Percentiles rank a stretch among this genome's conserved stretches.
These are phyloP conservation scores for Arizona elegans DNA, from an alignment of 2,113 vertebrate species.

Conservation along the genomic window DNA sequence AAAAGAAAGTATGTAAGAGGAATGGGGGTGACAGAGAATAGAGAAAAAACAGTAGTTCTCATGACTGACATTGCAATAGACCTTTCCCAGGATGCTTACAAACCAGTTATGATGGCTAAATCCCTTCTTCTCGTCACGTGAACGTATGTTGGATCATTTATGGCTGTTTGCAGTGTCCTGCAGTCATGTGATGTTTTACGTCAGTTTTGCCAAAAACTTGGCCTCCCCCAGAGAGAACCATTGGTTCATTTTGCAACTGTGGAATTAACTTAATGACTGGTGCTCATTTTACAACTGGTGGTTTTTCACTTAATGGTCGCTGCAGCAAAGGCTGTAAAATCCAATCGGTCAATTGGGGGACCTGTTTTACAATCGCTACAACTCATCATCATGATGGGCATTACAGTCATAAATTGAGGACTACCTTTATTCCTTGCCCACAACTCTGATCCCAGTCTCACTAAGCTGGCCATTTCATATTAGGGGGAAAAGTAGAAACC, in stretches of 20 bases:
- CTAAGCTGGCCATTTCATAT: not conserved
- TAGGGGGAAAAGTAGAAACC: not conserved
- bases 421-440: not conserved
- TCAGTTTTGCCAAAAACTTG: not conserved
- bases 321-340: not conserved
- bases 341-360: not conserved
- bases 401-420: not conserved
- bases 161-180: not conserved
- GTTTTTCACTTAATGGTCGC: not conserved
- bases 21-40: too few relatives aligned
- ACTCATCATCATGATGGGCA: not conserved
- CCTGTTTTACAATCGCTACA: not conserved
- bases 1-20: not conserved
- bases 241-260: not conserved
- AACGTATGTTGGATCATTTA: not conserved
- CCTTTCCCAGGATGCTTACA: not conserved
- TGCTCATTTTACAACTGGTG: not conserved
- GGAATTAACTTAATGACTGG: not conserved
- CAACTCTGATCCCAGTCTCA: not conserved
- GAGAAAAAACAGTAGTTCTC: not conserved
- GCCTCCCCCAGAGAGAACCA: not conserved
- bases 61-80: not conserved
- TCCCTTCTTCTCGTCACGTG: not conserved
- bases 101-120: not conserved
- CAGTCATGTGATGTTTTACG: not conserved